Percentiles rank a stretch among this genome's conserved stretches.
These are phyloP conservation scores for Aethes cnicana DNA, from an alignment of 2,888 invertebrate genomes.

Conservation along the genomic window DNA sequence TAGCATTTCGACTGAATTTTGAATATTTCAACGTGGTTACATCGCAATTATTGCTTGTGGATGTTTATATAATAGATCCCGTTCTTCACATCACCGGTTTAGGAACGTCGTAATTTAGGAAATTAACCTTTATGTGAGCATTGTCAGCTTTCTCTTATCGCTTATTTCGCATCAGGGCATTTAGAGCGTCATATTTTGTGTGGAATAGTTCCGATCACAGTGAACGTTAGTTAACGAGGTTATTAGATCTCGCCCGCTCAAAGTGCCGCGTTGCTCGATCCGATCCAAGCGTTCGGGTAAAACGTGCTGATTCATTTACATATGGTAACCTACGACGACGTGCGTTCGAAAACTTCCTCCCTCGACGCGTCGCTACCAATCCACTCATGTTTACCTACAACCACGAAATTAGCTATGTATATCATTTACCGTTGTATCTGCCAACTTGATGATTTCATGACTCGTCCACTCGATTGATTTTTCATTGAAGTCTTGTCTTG, in stretches of 20 bases:
- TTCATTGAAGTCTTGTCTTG: not conserved
- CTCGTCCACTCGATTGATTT: not conserved
- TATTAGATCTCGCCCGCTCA: conserved; percentile 69
- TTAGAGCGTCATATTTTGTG: conserved; percentile 47
- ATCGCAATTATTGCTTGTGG: conserved; percentile 41
- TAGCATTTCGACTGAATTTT: conserved; percentile 50
- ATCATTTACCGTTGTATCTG: conserved; percentile 11
- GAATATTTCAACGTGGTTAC: conserved; percentile 35
- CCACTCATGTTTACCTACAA: conserved; percentile 24
- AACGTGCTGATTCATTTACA: conserved; percentile 82
- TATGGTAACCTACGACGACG: conserved; percentile 55
- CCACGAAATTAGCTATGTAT: conserved; percentile 2
- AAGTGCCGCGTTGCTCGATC: conserved; percentile 77
- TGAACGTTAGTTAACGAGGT: conserved; percentile 64
- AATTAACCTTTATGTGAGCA: conserved; percentile 76
- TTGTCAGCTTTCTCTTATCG: conserved; percentile 78
- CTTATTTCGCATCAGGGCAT: conserved; percentile 55
- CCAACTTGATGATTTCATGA: not conserved
- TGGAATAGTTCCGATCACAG: conserved; percentile 46
- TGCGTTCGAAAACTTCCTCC: conserved; percentile 39
- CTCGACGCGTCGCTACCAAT: conserved; percentile 33
- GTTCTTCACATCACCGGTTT: conserved; percentile 49
- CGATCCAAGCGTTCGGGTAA: conserved; percentile 63
- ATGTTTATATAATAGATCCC: conserved; percentile 68
- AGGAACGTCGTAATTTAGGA: conserved; percentile 63